phyloP scores from a whole-genome alignment of 2,888 invertebrate genomes.

The Saturnia japonica region DNA sequence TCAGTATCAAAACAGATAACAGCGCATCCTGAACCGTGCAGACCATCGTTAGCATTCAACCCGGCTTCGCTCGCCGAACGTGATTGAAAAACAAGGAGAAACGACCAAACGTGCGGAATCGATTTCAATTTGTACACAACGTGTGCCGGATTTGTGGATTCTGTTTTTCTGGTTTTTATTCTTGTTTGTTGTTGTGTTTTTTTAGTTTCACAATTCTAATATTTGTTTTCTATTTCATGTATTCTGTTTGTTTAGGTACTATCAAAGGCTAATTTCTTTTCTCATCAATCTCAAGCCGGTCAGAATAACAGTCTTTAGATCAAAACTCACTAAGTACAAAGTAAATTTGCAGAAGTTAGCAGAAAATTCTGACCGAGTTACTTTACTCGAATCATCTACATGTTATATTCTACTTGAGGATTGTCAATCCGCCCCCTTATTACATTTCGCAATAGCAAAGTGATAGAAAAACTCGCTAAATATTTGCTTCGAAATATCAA shows the following conservation, averaged over 20 bases:
- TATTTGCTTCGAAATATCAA: too few species aligned
- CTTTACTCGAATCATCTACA: too few species aligned
- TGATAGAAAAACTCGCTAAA: too few species aligned
- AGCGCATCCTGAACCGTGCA: background rate
- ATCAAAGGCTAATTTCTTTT: background rate
- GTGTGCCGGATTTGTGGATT: slow-evolving; percentile 10
- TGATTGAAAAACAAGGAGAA: slow-evolving; percentile 3
- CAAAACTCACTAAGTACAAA: too few species aligned
- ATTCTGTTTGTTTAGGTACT: background rate
- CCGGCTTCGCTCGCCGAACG: slow-evolving; percentile 13
- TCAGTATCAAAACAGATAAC: background rate
- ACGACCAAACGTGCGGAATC: slow-evolving; percentile 12
- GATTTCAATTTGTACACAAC: slow-evolving; percentile 12
- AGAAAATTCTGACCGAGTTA: too few species aligned
- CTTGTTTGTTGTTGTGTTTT: background rate
- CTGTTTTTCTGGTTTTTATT: background rate
- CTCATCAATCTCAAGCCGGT: background rate
- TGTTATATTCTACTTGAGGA: too few species aligned
- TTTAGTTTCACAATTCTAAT: background rate
- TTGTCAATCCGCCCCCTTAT: too few species aligned
- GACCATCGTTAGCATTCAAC: slow-evolving; percentile 7
- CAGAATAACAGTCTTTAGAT: background rate
- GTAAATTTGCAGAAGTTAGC: too few species aligned
- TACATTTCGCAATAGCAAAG: too few species aligned
- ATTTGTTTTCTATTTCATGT: background rate